These are phyloP conservation scores for Sebastes oblongus DNA, from an alignment of 2,797 vertebrate species.

Conservation along the genomic window DNA sequence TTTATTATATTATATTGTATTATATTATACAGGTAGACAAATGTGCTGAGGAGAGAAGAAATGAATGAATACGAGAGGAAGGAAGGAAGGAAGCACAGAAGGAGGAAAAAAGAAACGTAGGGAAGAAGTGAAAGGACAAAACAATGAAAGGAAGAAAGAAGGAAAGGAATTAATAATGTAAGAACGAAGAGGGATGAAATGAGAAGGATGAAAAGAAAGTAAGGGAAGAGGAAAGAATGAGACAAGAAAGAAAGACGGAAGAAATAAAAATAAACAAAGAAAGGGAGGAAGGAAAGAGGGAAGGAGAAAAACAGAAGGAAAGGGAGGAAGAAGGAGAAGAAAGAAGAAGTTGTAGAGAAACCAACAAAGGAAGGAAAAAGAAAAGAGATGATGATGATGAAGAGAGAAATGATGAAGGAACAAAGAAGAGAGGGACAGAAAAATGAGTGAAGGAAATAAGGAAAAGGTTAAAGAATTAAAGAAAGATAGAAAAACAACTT, in stretches of 20 bases:
- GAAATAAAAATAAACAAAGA: too few relatives aligned
- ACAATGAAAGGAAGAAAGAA: too few relatives aligned
- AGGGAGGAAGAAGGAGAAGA: too few relatives aligned
- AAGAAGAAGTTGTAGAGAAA: too few relatives aligned
- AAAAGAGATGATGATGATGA: too few relatives aligned
- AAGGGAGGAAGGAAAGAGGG: too few relatives aligned
- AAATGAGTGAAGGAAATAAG: neutral
- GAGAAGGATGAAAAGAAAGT: neutral
- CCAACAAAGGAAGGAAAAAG: too few relatives aligned
- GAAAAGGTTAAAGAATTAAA: neutral
- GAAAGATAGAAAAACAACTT: neutral
- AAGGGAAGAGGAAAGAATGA: neutral
- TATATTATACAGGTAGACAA: neutral
- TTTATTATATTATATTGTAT: too few relatives aligned
- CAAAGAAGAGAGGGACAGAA: too few relatives aligned
- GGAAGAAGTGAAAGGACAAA: too few relatives aligned
- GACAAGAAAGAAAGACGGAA: neutral
- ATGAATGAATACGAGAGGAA: neutral
- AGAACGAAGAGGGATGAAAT: neutral
- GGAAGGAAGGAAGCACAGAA: neutral
- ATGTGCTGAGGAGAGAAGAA: neutral
- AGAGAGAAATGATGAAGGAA: too few relatives aligned
- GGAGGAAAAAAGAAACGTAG: neutral
- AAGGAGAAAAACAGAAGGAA: too few relatives aligned
- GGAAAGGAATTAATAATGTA: neutral